A percentile compares a stretch with the other conserved stretches of the same genome.
phyloP scores from a whole-genome alignment of 2,888 invertebrate species.

The Nemoura dubitans region DNA sequence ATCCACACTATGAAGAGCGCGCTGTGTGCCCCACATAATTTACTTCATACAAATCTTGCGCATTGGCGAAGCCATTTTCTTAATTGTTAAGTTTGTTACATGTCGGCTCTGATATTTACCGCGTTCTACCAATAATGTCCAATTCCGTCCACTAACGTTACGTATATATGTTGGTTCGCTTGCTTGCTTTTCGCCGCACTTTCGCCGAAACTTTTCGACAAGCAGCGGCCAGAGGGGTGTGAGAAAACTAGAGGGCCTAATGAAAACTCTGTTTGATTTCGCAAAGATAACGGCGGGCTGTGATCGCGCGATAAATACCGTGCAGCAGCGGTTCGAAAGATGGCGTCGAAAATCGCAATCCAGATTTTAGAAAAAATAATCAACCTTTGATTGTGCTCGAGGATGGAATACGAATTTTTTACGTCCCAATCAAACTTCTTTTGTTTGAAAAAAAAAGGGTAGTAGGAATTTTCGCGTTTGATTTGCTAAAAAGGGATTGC shows the following conservation, averaged over 20 bases:
- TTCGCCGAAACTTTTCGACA: neutral
- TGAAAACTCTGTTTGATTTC: neutral
- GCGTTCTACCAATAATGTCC: no score
- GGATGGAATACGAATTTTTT: neutral
- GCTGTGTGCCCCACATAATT: neutral
- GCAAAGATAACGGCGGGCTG: neutral
- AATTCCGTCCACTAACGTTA: no score
- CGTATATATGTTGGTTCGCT: neutral
- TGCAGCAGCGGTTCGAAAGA: no score
- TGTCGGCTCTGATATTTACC: neutral
- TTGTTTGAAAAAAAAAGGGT: neutral
- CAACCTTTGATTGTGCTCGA: neutral
- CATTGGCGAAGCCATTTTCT: neutral
- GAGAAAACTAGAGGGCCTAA: neutral
- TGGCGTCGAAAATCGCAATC: neutral
- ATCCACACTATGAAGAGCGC: no score
- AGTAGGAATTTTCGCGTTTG: neutral
- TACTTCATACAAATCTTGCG: neutral
- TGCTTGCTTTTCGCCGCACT: neutral
- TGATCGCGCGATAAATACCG: neutral
- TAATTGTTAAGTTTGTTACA: neutral
- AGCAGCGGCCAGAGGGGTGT: neutral
- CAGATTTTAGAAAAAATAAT: neutral
- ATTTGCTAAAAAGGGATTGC: neutral
- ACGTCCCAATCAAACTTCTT: conserved; percentile 22